These are phyloP conservation scores for Chrysina gloriosa DNA, from an alignment of 2,888 invertebrate genomes.

Conservation along the genomic window DNA sequence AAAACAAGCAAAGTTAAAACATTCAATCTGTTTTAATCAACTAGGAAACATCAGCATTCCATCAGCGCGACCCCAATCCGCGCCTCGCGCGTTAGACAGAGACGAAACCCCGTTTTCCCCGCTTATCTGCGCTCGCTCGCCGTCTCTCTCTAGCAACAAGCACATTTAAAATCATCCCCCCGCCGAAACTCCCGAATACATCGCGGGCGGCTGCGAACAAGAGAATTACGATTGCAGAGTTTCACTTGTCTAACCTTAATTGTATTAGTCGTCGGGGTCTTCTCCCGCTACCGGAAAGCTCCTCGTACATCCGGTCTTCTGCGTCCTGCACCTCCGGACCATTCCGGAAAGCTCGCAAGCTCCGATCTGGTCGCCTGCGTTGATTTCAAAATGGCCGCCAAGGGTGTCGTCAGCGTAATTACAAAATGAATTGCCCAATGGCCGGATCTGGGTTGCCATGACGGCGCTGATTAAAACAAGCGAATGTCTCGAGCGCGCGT, in stretches of 20 bases:
- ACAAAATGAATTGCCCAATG: conserved; percentile 68
- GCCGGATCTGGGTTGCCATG: conserved; percentile 67
- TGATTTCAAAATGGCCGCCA: conserved; percentile 67
- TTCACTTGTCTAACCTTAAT: conserved; percentile 68
- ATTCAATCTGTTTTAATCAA: conserved; percentile 67
- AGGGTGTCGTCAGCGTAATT: conserved; percentile 68
- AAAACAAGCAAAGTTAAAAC: conserved; percentile 62
- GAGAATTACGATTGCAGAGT: conserved; percentile 66
- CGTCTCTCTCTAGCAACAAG: too few species aligned
- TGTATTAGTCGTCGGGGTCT: conserved; percentile 66
- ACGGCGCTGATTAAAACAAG: conserved; percentile 67
- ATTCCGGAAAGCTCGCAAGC: conserved; percentile 31
- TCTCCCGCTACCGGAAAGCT: conserved; percentile 57
- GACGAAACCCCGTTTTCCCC: not conserved
- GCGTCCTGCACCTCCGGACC: conserved; percentile 29
- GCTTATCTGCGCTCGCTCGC: conserved; percentile 51
- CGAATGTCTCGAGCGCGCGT: conserved; percentile 63
- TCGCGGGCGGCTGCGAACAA: conserved; percentile 29
- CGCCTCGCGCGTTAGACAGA: conserved; percentile 17
- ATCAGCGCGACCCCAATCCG: conserved; percentile 38
- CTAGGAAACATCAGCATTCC: conserved; percentile 63
- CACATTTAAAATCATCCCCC: too few species aligned
- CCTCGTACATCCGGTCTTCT: conserved; percentile 49
- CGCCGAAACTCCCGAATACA: not conserved
- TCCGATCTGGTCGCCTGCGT: conserved; percentile 60